Evolutionary conservation across 2,888 invertebrate species (phyloP).

Genomic region (Pachymerium ferrugineum): DNA sequence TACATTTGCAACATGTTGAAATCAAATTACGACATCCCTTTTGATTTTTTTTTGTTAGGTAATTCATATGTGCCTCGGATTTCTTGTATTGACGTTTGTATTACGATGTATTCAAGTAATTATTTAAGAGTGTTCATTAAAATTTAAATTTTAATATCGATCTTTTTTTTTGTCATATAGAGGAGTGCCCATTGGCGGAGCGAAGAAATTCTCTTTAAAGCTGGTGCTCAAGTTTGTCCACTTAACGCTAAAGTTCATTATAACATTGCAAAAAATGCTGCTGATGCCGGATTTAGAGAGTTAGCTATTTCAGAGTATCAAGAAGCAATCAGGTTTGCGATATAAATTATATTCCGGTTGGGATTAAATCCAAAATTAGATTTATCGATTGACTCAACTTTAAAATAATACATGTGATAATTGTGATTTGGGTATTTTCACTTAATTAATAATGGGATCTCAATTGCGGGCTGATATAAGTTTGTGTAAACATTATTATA

Average conservation of each 20-base stretch:
- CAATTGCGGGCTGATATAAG: too few species aligned
- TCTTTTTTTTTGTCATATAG: slow-evolving; percentile 46
- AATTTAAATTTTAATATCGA: background rate
- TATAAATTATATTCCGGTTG: background rate
- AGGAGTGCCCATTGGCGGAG: slow-evolving; percentile 73
- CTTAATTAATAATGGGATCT: too few species aligned
- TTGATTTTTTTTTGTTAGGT: background rate
- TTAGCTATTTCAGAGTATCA: slow-evolving; percentile 72
- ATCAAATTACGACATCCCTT: too few species aligned
- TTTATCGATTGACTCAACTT: too few species aligned
- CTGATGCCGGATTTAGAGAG: slow-evolving; percentile 62
- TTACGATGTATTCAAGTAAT: slow-evolving; percentile 4
- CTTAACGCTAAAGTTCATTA: slow-evolving; percentile 87
- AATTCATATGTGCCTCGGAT: background rate
- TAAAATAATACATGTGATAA: too few species aligned
- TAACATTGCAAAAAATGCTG: slow-evolving; percentile 83
- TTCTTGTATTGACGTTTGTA: background rate
- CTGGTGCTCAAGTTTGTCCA: slow-evolving; percentile 82
- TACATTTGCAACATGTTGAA: background rate
- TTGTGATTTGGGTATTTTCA: too few species aligned
- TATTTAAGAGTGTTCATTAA: background rate
- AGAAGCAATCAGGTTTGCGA: slow-evolving; percentile 62
- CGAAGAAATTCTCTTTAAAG: slow-evolving; percentile 70
- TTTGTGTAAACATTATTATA: background rate
- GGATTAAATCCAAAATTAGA: too few species aligned